Percentiles rank a stretch among this genome's conserved stretches.
Evolutionary conservation across 64 coral and sea anemone species (phyloP).

Genomic region (Astreopora myriophthalma): DNA sequence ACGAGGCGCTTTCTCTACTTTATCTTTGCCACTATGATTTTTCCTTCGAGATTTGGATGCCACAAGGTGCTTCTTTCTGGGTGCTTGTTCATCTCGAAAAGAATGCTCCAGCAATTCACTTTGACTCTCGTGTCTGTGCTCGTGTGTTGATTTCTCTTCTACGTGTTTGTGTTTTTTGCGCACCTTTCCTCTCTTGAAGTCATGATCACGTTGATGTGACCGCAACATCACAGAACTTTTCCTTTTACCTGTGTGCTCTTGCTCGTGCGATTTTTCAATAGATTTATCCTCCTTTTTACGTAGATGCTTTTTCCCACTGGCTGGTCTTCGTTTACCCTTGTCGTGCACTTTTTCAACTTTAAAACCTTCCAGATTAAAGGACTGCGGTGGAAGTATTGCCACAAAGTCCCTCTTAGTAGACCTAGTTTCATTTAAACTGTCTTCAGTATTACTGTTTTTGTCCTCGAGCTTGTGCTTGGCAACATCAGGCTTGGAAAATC

Average conservation of each 20-base stretch:
- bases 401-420: conserved; percentile 31
- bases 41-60: background rate
- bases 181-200: background rate
- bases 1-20: background rate
- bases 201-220: background rate
- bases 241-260: background rate
- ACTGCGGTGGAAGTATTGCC: background rate
- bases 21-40: background rate
- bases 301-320: background rate
- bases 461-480: background rate
- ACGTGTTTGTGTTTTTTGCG: background rate
- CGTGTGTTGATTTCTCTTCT: background rate
- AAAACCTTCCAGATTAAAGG: conserved; percentile 18
- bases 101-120: background rate
- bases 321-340: background rate
- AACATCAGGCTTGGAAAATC: background rate
- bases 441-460: background rate
- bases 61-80: background rate
- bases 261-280: background rate
- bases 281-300: background rate
- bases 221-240: background rate
- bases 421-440: background rate
- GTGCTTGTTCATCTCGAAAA: background rate
- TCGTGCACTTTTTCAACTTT: conserved; percentile 3
- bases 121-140: background rate